These are phyloP conservation scores for Drosophila orosa DNA, from an alignment of 1,140 invertebrate species.

Conservation along the genomic window DNA sequence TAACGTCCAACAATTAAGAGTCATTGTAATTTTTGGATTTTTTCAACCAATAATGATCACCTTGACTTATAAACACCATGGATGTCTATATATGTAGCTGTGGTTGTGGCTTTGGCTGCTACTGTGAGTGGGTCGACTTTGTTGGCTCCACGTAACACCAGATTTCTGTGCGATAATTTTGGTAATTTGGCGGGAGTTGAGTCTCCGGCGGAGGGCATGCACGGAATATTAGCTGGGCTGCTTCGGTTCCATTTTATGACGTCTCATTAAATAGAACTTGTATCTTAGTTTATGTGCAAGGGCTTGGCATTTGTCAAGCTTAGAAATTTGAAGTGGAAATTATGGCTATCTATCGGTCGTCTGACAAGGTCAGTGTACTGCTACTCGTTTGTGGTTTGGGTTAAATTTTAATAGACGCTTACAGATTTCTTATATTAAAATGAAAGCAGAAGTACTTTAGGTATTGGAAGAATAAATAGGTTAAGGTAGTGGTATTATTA, in stretches of 20 bases:
- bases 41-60: slow-evolving; percentile 64
- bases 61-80: slow-evolving; percentile 77
- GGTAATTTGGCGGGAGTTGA: slow-evolving; percentile 37
- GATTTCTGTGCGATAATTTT: slow-evolving; percentile 41
- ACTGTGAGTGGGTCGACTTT: slow-evolving; percentile 38
- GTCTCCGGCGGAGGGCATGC: slow-evolving; percentile 19
- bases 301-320: slow-evolving; percentile 15
- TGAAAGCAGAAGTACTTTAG: no score
- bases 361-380: slow-evolving; percentile 18
- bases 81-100: slow-evolving; percentile 5
- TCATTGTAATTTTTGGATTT: slow-evolving; percentile 75
- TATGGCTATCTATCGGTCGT: slow-evolving; percentile 19
- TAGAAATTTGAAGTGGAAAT: slow-evolving; percentile 22
- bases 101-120: slow-evolving; percentile 4
- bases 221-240: slow-evolving; percentile 26
- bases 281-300: slow-evolving; percentile 2
- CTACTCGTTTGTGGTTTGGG: neutral
- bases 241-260: slow-evolving; percentile 20
- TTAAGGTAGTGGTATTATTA: no score
- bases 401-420: neutral
- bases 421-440: neutral
- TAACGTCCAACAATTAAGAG: slow-evolving; percentile 62
- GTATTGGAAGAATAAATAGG: neutral
- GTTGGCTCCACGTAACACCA: slow-evolving; percentile 25
- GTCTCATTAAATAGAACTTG: slow-evolving; percentile 41